Evolutionary conservation across 2,888 invertebrate genomes (phyloP).

Genomic region (Metallyticus violacea): DNA sequence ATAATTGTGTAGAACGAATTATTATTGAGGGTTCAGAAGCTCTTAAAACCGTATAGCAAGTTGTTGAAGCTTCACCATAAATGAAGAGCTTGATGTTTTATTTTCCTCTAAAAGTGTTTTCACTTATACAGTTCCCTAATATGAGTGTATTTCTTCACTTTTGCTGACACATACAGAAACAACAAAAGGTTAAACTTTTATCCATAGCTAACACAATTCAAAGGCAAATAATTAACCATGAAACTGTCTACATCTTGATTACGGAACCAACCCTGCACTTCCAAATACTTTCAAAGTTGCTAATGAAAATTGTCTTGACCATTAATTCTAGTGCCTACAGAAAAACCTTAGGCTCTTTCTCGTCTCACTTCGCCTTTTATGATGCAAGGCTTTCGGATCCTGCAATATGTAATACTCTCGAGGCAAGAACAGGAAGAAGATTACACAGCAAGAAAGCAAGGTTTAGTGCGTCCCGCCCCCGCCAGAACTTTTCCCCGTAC

Average conservation of each 20-base stretch:
- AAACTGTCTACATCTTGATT: neutral
- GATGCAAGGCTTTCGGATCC: neutral
- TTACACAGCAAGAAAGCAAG: constrained; percentile 16
- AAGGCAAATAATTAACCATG: too few species aligned
- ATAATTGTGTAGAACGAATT: too few species aligned
- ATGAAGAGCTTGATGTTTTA: too few species aligned
- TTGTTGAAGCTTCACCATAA: too few species aligned
- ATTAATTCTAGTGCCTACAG: neutral
- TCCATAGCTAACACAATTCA: too few species aligned
- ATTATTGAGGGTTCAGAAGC: too few species aligned
- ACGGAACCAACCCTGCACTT: neutral
- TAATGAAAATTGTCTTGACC: neutral
- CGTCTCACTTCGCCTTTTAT: neutral
- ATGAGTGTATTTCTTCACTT: too few species aligned
- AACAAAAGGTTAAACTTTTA: too few species aligned
- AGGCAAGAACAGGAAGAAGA: neutral
- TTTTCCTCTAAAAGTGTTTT: too few species aligned
- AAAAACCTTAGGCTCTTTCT: neutral
- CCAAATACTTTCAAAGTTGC: neutral
- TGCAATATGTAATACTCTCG: neutral
- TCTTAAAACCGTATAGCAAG: too few species aligned
- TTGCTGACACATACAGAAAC: too few species aligned
- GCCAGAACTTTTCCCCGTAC: constrained; percentile 4
- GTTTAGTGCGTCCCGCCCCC: constrained; percentile 24
- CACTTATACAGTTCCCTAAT: too few species aligned